Base-by-base conservation (phyloP, 2,888 invertebrate species). In the Dilophus febrilis region DNA sequence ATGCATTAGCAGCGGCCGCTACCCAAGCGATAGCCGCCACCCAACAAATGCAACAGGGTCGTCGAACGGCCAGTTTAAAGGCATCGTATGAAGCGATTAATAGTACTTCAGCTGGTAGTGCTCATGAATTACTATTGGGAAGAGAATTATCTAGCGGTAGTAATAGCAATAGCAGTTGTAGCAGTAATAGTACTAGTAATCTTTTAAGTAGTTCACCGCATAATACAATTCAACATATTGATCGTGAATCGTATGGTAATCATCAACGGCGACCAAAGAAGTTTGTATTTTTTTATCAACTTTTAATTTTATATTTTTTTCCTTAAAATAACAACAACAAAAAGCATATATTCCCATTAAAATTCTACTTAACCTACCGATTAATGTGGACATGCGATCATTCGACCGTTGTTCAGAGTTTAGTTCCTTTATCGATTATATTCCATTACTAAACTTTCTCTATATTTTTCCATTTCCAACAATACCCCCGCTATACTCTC, bases 21-120 rank as follows among this genome's bases (percentile, higher is more conserved):
- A 90, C 90, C 17, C 91, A 94, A 58, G 94, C 94, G 1, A 92
- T 95, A 44, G 91, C 87, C 5, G 91, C 91, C 2, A 94, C 95
- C 3, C 92, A 94, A 53, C 85, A 85, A 75, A 88, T 92, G 86
- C 86, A 86, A 53, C 90, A 91, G 51, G 94, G 94, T 0, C 71
- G 95, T 35, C 72, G 94, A 40, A 91, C 92, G 0, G 87, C 92
- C 2, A 88, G 90, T 51, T 65, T 94, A 48, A 94, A 94, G 62
- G 92, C 94, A 12, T 91, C 91, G 26, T 92, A 90, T 57, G 94
- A 94, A 59, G 92, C 91, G 0, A 80, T 83, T 41, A 74, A 77
- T 45, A 68, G 70, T 1, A 73, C 76, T 35, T 72, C 77, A 1
- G 70, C 70, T 4, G 70, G 67, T 7, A 68, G 71, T 1, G 62